A percentile compares a stretch with the other conserved stretches of the same genome.
These are phyloP conservation scores for Sisyra nigra DNA, from an alignment of 2,888 invertebrate species.

Conservation along the genomic window DNA sequence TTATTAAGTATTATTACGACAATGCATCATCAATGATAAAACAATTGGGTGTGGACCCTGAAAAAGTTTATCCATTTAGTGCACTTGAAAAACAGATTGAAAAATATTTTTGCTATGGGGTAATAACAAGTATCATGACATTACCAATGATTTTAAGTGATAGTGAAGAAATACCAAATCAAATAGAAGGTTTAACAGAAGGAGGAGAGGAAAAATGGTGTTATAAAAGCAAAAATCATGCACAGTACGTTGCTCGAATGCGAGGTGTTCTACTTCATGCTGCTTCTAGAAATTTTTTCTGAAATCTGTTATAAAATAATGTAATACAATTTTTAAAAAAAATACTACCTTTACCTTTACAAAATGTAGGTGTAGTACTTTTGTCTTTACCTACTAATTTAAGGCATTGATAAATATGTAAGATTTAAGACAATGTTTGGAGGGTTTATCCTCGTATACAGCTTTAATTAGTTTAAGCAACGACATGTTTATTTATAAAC, in stretches of 20 bases:
- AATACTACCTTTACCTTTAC: too few species aligned
- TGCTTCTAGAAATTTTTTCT: conserved; percentile 1
- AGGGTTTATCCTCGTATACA: too few species aligned
- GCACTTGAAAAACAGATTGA: conserved; percentile 17
- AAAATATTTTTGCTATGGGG: conserved; percentile 17
- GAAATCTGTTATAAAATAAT: too few species aligned
- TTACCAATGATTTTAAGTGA: conserved; percentile 17
- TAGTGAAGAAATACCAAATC: conserved; percentile 14
- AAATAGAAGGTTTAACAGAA: conserved; percentile 8
- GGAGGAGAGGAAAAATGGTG: neutral
- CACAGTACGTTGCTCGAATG: neutral
- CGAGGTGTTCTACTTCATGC: conserved; percentile 7
- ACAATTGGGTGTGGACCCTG: conserved; percentile 16
- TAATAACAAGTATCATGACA: conserved; percentile 16
- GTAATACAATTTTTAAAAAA: too few species aligned
- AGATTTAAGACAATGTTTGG: too few species aligned
- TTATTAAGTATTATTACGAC: conserved; percentile 20
- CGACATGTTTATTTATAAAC: too few species aligned
- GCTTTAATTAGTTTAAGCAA: too few species aligned
- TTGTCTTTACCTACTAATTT: too few species aligned
- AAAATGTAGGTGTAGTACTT: too few species aligned
- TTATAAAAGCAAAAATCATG: conserved; percentile 11
- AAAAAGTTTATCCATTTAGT: conserved; percentile 18
- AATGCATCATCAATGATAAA: conserved; percentile 16
- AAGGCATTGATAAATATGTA: too few species aligned